These are phyloP conservation scores for Sesia apiformis DNA, from an alignment of 2,888 invertebrate genomes.

Conservation along the genomic window DNA sequence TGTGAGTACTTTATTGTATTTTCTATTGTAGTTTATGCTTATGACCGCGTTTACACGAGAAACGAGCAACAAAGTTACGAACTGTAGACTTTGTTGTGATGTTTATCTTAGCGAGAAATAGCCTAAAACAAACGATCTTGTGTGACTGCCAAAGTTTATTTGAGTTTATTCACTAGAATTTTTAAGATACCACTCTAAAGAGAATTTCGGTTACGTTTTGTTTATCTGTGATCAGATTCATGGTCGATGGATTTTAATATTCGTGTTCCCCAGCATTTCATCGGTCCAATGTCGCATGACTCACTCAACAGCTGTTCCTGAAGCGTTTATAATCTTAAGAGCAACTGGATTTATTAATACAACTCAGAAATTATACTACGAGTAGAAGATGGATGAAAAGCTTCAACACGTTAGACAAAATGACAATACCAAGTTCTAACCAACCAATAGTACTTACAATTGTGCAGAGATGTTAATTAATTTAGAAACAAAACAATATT, in stretches of 20 bases:
- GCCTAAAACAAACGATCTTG: constrained; percentile 24
- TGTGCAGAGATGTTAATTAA: too few species aligned
- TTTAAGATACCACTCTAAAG: constrained; percentile 10
- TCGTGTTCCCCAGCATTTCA: constrained; percentile 40
- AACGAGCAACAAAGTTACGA: constrained; percentile 35
- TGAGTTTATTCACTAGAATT: constrained; percentile 37
- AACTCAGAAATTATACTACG: constrained; percentile 20
- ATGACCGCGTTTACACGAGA: background rate
- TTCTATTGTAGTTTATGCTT: background rate
- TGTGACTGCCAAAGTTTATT: constrained; percentile 49
- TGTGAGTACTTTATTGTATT: constrained; percentile 42
- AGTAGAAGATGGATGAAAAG: constrained; percentile 14
- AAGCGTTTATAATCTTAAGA: constrained; percentile 63
- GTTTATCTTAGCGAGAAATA: constrained; percentile 56
- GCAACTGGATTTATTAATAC: constrained; percentile 52
- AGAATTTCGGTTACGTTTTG: constrained; percentile 20
- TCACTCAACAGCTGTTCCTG: constrained; percentile 62
- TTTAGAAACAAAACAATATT: too few species aligned
- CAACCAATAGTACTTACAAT: too few species aligned
- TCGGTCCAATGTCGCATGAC: constrained; percentile 62
- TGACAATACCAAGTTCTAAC: too few species aligned
- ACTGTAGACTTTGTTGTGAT: constrained; percentile 44
- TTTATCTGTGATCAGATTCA: constrained; percentile 49
- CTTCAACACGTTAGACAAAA: background rate
- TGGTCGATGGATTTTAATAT: constrained; percentile 41